Conservation (phyloP, 2,113 vertebrate genomes). For the Petrocephalus microphthalmus region DNA sequence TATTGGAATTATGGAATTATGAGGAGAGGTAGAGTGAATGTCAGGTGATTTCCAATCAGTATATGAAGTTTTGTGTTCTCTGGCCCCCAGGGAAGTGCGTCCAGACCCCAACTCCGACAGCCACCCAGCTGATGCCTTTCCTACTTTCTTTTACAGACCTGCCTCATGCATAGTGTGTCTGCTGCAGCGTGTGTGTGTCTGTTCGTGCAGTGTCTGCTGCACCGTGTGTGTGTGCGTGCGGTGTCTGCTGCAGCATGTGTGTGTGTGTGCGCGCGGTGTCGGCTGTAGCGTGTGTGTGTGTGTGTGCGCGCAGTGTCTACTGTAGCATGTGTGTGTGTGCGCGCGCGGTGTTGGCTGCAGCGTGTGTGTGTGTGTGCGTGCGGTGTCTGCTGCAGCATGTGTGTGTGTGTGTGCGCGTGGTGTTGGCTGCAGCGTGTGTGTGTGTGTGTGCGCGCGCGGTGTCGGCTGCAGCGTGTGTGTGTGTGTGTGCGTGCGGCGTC, state of each 20-base stretch:
- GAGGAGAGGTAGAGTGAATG: background rate
- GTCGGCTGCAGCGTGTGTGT: too few species aligned
- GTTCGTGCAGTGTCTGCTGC: too few species aligned
- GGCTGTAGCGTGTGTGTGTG: too few species aligned
- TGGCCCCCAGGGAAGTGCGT: background rate
- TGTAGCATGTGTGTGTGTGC: background rate
- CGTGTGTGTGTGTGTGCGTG: background rate
- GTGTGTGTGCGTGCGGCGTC: too few species aligned
- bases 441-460: too few species aligned
- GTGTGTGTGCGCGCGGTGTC: constrained; percentile 2
- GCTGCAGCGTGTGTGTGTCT: too few species aligned
- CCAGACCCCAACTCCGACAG: background rate
- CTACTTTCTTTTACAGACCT: background rate
- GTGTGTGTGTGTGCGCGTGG: too few species aligned
- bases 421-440: too few species aligned
- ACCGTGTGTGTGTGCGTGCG: background rate
- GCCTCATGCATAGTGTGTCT: background rate
- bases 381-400: too few species aligned
- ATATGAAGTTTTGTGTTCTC: background rate
- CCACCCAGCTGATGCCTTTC: background rate
- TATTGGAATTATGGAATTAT: background rate
- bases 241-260: background rate
- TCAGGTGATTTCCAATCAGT: background rate
- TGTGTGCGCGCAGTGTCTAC: too few species aligned
- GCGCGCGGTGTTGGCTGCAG: background rate